phyloP scores from a whole-genome alignment of 2,113 vertebrate genomes.

The Xenopus laevis region DNA sequence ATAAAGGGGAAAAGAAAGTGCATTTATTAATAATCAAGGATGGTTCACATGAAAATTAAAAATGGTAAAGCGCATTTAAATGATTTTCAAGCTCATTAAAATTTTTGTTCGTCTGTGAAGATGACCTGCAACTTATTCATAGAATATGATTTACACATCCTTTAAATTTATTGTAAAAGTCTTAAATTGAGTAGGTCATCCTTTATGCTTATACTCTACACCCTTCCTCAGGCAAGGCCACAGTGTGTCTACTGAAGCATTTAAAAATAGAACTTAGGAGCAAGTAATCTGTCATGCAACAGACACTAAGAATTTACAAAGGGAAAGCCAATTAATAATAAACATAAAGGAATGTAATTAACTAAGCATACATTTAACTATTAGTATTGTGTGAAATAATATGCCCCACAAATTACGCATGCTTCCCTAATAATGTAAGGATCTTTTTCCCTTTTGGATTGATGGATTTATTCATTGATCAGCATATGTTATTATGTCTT shows the following conservation, averaged over 20 bases:
- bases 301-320: slow-evolving; percentile 39
- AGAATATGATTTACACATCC: slow-evolving; percentile 36
- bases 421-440: too few relatives aligned
- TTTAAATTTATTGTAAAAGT: slow-evolving; percentile 42
- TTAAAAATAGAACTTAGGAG: slow-evolving; percentile 34
- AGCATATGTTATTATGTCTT: too few relatives aligned
- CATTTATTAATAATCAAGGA: background rate
- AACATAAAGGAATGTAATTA: slow-evolving; percentile 48
- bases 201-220: slow-evolving; percentile 31
- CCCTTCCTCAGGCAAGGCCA: slow-evolving; percentile 27
- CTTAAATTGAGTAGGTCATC: slow-evolving; percentile 38
- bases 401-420: too few relatives aligned
- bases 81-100: slow-evolving; percentile 44
- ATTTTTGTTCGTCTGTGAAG: slow-evolving; percentile 22
- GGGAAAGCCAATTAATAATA: slow-evolving; percentile 46
- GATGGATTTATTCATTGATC: too few relatives aligned
- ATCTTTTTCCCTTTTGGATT: too few relatives aligned
- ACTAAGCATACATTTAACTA: slow-evolving; percentile 45
- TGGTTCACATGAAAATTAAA: slow-evolving; percentile 19
- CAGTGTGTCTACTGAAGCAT: slow-evolving; percentile 38
- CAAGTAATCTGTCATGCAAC: slow-evolving; percentile 42
- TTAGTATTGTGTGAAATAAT: too few relatives aligned
- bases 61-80: slow-evolving; percentile 35
- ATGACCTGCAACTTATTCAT: slow-evolving; percentile 42
- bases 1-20: slow-evolving; percentile 8